Conservation (phyloP, 2,797 vertebrate species). For the Dromococcyx pavoninus region DNA sequence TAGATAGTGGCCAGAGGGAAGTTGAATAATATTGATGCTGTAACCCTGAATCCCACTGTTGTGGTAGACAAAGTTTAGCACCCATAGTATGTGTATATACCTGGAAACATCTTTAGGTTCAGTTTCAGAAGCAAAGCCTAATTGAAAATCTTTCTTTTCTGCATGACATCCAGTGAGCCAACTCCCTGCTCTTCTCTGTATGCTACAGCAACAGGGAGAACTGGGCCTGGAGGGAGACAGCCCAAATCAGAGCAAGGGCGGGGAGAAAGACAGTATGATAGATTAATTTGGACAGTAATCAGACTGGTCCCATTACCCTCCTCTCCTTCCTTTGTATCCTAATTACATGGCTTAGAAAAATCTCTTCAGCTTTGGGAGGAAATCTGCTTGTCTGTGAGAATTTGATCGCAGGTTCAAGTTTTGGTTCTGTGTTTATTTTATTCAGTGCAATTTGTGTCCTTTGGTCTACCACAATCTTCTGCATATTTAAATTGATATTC, state of each 20-base stretch:
- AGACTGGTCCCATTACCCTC: background rate
- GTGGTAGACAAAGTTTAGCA: background rate
- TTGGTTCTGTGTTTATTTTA: background rate
- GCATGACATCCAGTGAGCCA: background rate
- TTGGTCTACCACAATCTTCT: background rate
- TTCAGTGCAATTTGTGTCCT: background rate
- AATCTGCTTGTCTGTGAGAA: background rate
- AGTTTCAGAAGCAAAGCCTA: background rate
- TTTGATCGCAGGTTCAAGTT: background rate
- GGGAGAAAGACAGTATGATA: background rate
- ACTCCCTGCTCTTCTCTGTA: background rate
- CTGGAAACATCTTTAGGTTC: background rate
- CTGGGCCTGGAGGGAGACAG: background rate
- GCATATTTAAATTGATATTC: fast-evolving
- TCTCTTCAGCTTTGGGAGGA: background rate
- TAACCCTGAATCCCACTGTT: background rate
- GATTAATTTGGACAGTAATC: background rate
- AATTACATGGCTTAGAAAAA: background rate
- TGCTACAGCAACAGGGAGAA: background rate
- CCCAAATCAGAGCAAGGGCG: background rate
- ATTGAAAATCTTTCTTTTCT: background rate
- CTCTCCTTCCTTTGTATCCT: background rate
- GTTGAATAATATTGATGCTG: background rate
- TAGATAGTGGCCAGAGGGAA: background rate
- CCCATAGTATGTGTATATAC: no score